Evolutionary conservation across 2,888 invertebrate species (phyloP).

Genomic region (Myopa tessellatipennis): DNA sequence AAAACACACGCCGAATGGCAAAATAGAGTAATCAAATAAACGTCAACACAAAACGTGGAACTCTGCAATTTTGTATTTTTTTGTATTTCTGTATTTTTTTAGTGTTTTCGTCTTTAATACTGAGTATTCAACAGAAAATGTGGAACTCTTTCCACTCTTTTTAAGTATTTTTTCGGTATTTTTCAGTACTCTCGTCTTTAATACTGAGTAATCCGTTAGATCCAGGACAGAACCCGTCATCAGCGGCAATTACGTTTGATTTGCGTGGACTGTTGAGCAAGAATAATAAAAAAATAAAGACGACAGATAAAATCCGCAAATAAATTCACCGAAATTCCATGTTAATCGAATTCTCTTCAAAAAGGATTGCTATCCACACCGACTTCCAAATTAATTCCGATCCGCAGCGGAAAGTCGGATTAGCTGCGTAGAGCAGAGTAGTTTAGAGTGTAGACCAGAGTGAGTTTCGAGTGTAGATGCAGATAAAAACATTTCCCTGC

Average conservation of each 20-base stretch:
- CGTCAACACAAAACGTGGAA: not conserved
- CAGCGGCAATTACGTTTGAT: conserved; percentile 39
- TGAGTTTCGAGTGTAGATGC: not conserved
- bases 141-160: conserved; percentile 1
- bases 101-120: too few relatives aligned
- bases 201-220: too few relatives aligned
- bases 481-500: not conserved
- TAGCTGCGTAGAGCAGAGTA: too few relatives aligned
- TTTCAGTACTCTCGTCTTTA: too few relatives aligned
- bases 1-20: not conserved
- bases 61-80: conserved; percentile 12
- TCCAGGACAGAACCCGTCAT: not conserved
- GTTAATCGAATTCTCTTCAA: conserved; percentile 46
- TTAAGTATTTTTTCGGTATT: not conserved
- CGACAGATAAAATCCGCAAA: conserved; percentile 26
- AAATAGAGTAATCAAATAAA: conserved; percentile 4
- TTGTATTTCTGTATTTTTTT: too few relatives aligned
- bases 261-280: conserved; percentile 45
- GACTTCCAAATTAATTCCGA: conserved; percentile 33
- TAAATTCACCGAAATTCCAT: conserved; percentile 43
- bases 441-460: not conserved
- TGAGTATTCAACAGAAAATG: conserved; percentile 1
- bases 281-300: conserved; percentile 39
- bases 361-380: conserved; percentile 16
- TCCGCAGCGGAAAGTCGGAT: not conserved